phyloP scores from a whole-genome alignment of 2,113 vertebrate genomes.

The Sinocyclocheilus anshuiensis region DNA sequence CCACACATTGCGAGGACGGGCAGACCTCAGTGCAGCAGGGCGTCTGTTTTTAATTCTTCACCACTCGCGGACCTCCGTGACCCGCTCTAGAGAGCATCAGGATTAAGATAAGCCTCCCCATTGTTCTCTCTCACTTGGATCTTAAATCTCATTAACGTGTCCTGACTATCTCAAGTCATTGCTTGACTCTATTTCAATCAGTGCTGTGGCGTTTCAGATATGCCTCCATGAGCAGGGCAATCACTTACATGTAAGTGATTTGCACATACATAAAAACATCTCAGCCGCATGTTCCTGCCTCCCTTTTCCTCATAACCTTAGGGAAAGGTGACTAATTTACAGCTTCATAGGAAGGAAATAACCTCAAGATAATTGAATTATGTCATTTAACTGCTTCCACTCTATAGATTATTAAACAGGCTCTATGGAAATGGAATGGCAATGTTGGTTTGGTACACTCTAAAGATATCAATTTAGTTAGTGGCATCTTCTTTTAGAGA shows the following conservation, averaged over 20 bases:
- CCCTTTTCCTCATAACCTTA: neutral
- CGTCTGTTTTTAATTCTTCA: constrained; percentile 58
- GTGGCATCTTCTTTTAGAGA: neutral
- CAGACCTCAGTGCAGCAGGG: constrained; percentile 6
- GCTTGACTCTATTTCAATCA: constrained; percentile 17
- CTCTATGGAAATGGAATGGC: neutral
- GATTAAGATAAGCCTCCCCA: constrained; percentile 52
- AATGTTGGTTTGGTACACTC: neutral
- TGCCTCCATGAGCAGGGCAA: constrained; percentile 9
- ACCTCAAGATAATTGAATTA: constrained; percentile 42
- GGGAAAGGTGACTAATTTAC: constrained; percentile 42
- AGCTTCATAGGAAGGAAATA: constrained; percentile 12
- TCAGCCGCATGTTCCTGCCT: neutral
- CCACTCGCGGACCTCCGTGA: constrained; percentile 20
- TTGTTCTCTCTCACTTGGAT: constrained; percentile 38
- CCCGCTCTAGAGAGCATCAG: constrained; percentile 44
- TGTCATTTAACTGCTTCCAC: neutral
- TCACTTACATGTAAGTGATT: constrained; percentile 10
- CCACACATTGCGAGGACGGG: neutral
- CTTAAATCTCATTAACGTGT: constrained; percentile 52
- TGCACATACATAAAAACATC: constrained; percentile 21
- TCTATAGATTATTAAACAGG: constrained; percentile 27
- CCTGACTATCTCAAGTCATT: constrained; percentile 32
- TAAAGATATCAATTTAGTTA: constrained; percentile 17
- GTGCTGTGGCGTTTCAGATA: neutral